phyloP scores from a whole-genome alignment of 2,113 vertebrate species.

The Pomatostomus ruficeps region DNA sequence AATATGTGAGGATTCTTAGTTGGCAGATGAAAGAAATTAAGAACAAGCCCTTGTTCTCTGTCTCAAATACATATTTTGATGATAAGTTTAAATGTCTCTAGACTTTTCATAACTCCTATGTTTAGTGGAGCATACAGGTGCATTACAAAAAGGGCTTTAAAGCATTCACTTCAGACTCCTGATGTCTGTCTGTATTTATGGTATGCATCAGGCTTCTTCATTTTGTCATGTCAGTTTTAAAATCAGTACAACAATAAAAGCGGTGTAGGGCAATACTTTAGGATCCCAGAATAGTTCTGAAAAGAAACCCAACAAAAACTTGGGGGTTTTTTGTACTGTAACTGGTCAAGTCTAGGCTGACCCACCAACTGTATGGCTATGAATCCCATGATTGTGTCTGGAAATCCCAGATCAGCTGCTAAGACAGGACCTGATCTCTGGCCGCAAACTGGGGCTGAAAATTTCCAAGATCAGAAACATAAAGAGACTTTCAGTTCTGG shows the following conservation, averaged over 20 bases:
- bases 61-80: neutral
- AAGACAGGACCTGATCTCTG: neutral
- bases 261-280: neutral
- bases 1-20: neutral
- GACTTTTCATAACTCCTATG: neutral
- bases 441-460: neutral
- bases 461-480: neutral
- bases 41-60: neutral
- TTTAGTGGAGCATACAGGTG: neutral
- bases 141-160: neutral
- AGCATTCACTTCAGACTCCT: neutral
- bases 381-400: neutral
- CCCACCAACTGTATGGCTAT: rapidly evolving
- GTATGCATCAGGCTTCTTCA: neutral
- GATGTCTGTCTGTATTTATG: neutral
- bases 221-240: neutral
- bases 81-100: neutral
- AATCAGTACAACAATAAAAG: neutral
- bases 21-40: neutral
- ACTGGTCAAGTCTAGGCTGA: neutral
- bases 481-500: neutral
- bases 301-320: neutral
- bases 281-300: neutral
- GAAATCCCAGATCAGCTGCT: neutral
- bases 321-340: neutral